Base-by-base conservation (phyloP, 2,888 invertebrate species). In the Philonicus albiceps region DNA sequence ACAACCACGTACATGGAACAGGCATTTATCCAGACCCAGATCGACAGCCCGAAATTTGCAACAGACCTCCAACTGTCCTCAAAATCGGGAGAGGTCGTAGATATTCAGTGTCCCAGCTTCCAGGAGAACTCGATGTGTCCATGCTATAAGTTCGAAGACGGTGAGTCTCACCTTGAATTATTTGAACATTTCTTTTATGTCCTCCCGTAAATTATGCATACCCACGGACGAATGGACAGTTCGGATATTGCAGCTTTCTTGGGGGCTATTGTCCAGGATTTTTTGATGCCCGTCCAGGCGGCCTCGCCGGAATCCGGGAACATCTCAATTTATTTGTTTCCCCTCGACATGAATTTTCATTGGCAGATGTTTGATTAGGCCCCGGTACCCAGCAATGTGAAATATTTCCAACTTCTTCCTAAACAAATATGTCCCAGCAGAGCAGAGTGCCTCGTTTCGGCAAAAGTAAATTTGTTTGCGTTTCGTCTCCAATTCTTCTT, bases 101-200 rank as follows among this genome's bases (percentile, higher is more conserved):
- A 92, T 91, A 92, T 92, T 91, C 93, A 95, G 91, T 97, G 96
- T 91, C 96, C 96, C 87, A 95, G 95, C 90, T 93, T 95, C 90
- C 94, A 95, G 90, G 95, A 95, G 90, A 96, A 95, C 92, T 96
- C 96, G 72, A 95, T 96, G 89, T 98, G 98, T 92, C 97, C 97
- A 6, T 98, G 98, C 93, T 97, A 97, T 94, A 96, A 96, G 92
- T 97, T 97, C 92, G 97, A 97, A 93, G 97, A 97, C 93, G 97
- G 95, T 94, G 92, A 91, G 93, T 84, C 16, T 30, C 22, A 78
- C 31, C 43, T 43, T 80, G 31, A 31, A 53, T 22, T 80, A 80
- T 53, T 22, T 53, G 16, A 19, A 43, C 22, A 49, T 37, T 76
- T 76, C 40, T 76, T 43, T 80, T 80, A 30, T 53, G 53, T 64